Evolutionary conservation across 2,797 vertebrate genomes (phyloP).

Genomic region (Tragelaphus eurycerus): DNA sequence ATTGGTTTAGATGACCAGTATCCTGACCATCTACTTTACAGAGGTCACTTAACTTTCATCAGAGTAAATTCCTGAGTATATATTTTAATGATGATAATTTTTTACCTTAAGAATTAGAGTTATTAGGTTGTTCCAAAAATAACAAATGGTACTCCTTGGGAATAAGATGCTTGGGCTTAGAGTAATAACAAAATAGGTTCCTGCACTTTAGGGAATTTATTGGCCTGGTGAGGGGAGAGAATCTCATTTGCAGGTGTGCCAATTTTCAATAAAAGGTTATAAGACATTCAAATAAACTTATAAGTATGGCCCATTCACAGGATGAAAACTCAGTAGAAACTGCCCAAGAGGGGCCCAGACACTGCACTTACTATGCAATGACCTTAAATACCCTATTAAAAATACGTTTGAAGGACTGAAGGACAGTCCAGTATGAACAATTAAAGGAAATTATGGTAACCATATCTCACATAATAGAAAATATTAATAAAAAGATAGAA

Average conservation of each 20-base stretch:
- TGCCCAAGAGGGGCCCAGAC: background rate
- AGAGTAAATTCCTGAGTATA: background rate
- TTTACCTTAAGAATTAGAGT: slow-evolving; percentile 8
- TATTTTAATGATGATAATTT: background rate
- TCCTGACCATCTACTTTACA: background rate
- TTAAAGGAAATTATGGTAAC: background rate
- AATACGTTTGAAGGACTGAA: background rate
- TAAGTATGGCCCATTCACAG: background rate
- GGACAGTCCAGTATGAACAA: background rate
- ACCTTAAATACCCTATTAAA: background rate
- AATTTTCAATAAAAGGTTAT: background rate
- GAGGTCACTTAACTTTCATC: background rate
- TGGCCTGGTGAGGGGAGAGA: background rate
- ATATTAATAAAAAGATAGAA: background rate
- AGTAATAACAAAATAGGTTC: background rate
- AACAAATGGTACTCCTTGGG: background rate
- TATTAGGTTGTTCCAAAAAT: slow-evolving; percentile 5
- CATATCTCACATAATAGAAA: background rate
- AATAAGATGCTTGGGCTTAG: background rate
- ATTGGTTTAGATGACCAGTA: background rate
- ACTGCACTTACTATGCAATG: background rate
- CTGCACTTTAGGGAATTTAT: background rate
- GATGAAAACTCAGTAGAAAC: background rate
- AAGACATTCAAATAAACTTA: background rate
- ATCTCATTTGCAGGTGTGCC: background rate